phyloP scores from a whole-genome alignment of 2,113 vertebrate species.

The Bubo bubo region DNA sequence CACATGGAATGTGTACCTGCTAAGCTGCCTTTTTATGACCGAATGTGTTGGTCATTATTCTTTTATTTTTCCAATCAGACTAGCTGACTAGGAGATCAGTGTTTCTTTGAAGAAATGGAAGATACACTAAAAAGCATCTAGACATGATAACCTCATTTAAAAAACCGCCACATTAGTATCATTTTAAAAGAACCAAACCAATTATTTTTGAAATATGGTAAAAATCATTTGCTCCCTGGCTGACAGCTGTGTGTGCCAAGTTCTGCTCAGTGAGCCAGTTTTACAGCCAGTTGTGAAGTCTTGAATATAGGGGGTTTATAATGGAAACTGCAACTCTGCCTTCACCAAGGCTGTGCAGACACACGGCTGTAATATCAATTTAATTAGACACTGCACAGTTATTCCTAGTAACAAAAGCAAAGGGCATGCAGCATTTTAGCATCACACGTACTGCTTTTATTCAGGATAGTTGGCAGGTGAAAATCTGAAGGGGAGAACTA shows the following conservation, averaged over 20 bases:
- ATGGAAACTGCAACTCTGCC: slow-evolving; percentile 26
- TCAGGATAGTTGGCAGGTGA: slow-evolving; percentile 45
- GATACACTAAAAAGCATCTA: background rate
- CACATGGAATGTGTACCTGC: background rate
- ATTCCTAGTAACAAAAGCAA: background rate
- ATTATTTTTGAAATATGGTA: slow-evolving; percentile 25
- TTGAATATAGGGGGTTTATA: background rate
- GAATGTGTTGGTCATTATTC: background rate
- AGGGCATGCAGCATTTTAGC: background rate
- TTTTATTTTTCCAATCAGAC: background rate
- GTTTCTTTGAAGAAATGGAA: slow-evolving; percentile 25
- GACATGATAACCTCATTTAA: background rate
- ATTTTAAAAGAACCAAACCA: slow-evolving; percentile 42
- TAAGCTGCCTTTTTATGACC: slow-evolving; percentile 11
- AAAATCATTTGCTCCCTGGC: slow-evolving; percentile 26
- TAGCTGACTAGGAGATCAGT: background rate
- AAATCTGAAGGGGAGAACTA: background rate
- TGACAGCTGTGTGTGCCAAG: background rate
- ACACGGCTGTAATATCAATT: background rate
- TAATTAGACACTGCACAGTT: background rate
- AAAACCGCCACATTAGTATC: background rate
- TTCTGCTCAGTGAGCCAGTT: slow-evolving; percentile 22
- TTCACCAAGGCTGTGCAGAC: background rate
- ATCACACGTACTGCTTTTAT: slow-evolving; percentile 4
- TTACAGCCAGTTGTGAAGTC: slow-evolving; percentile 14